These are phyloP conservation scores for Monochamus alternatus DNA, from an alignment of 2,888 invertebrate species.

Conservation along the genomic window DNA sequence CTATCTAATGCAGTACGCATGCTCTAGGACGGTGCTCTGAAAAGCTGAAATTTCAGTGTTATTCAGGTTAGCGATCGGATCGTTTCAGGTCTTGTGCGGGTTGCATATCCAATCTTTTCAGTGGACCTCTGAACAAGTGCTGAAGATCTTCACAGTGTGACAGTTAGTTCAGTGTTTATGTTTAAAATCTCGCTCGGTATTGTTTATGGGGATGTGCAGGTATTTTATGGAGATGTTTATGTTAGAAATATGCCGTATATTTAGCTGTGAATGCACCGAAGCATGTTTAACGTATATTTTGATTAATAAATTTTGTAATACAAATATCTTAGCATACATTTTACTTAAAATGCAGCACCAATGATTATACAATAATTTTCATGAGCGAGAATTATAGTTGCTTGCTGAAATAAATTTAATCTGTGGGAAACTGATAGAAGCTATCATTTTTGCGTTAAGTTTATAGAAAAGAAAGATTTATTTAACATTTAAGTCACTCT, in stretches of 20 bases:
- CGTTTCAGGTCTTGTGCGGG: constrained; percentile 48
- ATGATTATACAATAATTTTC: too few species aligned
- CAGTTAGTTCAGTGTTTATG: constrained; percentile 25
- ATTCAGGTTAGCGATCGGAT: constrained; percentile 46
- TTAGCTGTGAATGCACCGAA: constrained; percentile 3
- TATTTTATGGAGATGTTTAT: constrained; percentile 24
- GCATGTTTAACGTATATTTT: neutral
- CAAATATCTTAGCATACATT: constrained; percentile 20
- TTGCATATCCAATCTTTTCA: constrained; percentile 42
- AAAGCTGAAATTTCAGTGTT: constrained; percentile 53
- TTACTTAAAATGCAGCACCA: neutral
- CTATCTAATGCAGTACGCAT: constrained; percentile 44
- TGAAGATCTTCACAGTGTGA: constrained; percentile 11
- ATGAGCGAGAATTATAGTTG: too few species aligned
- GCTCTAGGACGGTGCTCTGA: constrained; percentile 42
- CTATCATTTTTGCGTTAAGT: too few species aligned
- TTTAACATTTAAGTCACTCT: too few species aligned
- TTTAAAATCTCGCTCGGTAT: constrained; percentile 2
- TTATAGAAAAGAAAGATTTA: too few species aligned
- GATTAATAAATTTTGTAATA: constrained; percentile 4
- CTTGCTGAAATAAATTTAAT: too few species aligned
- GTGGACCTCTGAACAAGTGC: constrained; percentile 4
- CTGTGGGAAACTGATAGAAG: too few species aligned
- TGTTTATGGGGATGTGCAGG: constrained; percentile 9
- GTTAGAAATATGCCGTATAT: constrained; percentile 9